phyloP scores from a whole-genome alignment of 1,140 invertebrate genomes.

The Ooceraea biroi region DNA sequence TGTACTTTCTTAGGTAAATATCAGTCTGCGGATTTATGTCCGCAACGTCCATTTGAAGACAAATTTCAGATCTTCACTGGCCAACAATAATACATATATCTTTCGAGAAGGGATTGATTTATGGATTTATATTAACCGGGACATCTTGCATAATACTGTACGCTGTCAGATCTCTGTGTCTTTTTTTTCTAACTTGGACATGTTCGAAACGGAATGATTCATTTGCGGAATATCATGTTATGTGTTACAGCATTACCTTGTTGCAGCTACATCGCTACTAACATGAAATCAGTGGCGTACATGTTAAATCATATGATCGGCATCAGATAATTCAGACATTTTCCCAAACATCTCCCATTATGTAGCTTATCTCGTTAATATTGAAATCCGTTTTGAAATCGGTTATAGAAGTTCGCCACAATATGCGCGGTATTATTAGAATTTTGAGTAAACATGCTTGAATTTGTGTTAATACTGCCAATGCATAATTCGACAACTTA shows the following conservation, averaged over 20 bases:
- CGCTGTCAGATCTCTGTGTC: not conserved
- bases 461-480: constrained; percentile 42
- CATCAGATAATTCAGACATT: constrained; percentile 15
- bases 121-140: not conserved
- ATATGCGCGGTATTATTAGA: constrained; percentile 21
- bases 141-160: not conserved
- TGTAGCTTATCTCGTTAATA: constrained; percentile 29
- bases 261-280: constrained; percentile 26
- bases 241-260: not conserved
- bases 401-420: constrained; percentile 31
- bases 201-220: not conserved
- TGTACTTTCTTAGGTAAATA: not conserved
- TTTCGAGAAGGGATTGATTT: not conserved
- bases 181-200: not conserved
- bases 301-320: constrained; percentile 3
- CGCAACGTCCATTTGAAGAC: not conserved
- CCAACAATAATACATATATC: no score
- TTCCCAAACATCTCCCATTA: constrained; percentile 42
- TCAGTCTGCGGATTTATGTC: not conserved
- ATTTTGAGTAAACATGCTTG: constrained; percentile 25
- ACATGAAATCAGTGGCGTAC: not conserved
- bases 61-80: not conserved
- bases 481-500: constrained; percentile 61
- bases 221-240: not conserved
- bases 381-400: constrained; percentile 15